A percentile compares a stretch with the other conserved stretches of the same genome.
Conservation (phyloP, 1,140 invertebrate species). For the Dreissena polymorpha region DNA sequence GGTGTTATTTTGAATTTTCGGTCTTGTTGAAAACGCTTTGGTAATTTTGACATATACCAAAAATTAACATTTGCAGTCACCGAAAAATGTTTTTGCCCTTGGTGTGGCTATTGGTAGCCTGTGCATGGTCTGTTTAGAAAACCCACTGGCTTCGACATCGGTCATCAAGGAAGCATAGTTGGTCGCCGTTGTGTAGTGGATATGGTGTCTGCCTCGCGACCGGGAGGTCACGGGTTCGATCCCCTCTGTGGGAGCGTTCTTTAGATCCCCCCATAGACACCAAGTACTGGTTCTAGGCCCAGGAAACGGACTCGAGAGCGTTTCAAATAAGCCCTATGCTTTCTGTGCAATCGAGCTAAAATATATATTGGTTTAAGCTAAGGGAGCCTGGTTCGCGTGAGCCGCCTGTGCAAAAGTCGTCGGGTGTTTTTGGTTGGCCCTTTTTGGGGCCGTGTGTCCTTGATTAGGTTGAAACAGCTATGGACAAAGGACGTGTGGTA, state of each 20-base stretch:
- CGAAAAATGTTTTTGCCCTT: constrained; percentile 70
- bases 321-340: too few species aligned
- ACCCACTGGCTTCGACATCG: constrained; percentile 48
- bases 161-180: constrained; percentile 57
- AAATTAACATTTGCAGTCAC: constrained; percentile 62
- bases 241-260: too few species aligned
- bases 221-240: too few species aligned
- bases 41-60: constrained; percentile 61
- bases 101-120: constrained; percentile 64
- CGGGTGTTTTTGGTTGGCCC: constrained; percentile 53
- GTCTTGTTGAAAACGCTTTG: constrained; percentile 54
- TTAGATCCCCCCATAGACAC: too few species aligned
- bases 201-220: too few species aligned
- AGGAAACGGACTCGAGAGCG: too few species aligned
- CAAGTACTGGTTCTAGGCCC: too few species aligned
- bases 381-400: too few species aligned
- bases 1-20: constrained; percentile 44
- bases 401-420: constrained; percentile 46
- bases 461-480: constrained; percentile 69
- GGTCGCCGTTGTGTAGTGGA: constrained; percentile 56
- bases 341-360: too few species aligned
- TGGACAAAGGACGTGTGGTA: constrained; percentile 57
- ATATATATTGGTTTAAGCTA: too few species aligned
- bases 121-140: constrained; percentile 54
- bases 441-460: constrained; percentile 64